Evolutionary conservation across 2,113 vertebrate genomes (phyloP).

Genomic region (Phyllopteryx taeniolatus): DNA sequence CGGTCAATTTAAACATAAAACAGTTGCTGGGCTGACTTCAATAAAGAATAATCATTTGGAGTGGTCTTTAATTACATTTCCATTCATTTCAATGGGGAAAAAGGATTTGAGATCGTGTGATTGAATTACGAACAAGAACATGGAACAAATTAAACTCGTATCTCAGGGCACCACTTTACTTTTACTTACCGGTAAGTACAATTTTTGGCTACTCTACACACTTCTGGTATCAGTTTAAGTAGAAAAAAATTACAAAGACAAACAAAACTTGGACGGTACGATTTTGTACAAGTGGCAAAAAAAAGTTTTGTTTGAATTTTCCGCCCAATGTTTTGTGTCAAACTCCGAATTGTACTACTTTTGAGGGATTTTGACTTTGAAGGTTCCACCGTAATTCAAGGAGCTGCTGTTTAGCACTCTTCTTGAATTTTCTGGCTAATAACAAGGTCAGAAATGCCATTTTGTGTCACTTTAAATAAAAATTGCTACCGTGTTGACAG

Average conservation of each 20-base stretch:
- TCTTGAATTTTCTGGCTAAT: background rate
- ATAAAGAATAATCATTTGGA: too few relatives aligned
- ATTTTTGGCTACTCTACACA: background rate
- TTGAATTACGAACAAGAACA: too few relatives aligned
- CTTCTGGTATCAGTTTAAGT: too few relatives aligned
- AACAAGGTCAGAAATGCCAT: background rate
- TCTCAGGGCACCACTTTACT: too few relatives aligned
- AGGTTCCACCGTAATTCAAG: background rate
- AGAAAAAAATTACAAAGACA: too few relatives aligned
- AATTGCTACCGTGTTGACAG: background rate
- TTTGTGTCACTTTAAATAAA: background rate
- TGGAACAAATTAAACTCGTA: too few relatives aligned
- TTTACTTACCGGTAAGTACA: too few relatives aligned
- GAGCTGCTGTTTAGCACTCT: conserved; percentile 14
- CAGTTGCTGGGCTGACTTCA: too few relatives aligned
- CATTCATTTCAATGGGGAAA: too few relatives aligned
- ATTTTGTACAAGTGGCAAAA: background rate
- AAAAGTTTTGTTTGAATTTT: background rate
- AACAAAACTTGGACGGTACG: background rate
- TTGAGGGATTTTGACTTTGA: background rate
- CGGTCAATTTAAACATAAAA: too few relatives aligned
- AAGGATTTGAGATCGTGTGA: too few relatives aligned
- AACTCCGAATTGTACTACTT: background rate
- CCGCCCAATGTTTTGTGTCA: background rate
- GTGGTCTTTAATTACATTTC: too few relatives aligned